Evolutionary conservation across 1,140 invertebrate genomes (phyloP).

Genomic region (Calosoma granatense): DNA sequence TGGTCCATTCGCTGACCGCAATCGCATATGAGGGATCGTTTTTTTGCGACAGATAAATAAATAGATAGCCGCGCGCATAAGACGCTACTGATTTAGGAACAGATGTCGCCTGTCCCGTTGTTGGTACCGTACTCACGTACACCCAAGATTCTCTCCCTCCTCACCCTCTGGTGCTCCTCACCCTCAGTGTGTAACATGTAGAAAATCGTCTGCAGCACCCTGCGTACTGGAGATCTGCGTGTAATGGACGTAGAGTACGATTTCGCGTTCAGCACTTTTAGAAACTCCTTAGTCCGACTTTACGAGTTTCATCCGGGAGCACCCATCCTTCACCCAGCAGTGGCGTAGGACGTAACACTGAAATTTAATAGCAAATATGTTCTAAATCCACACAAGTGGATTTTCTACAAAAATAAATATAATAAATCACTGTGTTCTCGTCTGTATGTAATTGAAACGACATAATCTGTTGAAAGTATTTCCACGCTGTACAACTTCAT

Average conservation of each 20-base stretch:
- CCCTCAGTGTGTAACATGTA: background rate
- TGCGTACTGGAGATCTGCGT: background rate
- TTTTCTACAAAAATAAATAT: too few relatives aligned
- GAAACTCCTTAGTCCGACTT: background rate
- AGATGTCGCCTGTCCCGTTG: conserved; percentile 1
- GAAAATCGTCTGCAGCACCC: background rate
- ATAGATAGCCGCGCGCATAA: background rate
- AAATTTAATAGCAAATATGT: too few relatives aligned
- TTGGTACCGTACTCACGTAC: background rate
- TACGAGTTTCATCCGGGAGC: background rate
- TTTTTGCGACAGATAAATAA: background rate
- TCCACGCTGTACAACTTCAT: too few relatives aligned
- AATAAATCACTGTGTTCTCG: too few relatives aligned
- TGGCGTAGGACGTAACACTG: too few relatives aligned
- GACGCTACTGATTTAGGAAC: background rate
- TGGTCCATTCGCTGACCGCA: background rate
- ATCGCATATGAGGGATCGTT: background rate
- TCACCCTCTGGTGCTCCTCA: background rate
- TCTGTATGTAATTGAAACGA: too few relatives aligned
- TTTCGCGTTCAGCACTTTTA: conserved; percentile 1
- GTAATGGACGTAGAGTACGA: background rate
- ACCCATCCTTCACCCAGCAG: too few relatives aligned
- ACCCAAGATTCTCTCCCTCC: background rate
- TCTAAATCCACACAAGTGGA: too few relatives aligned
- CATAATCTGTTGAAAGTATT: too few relatives aligned